A percentile compares a stretch with the other conserved stretches of the same genome.
phyloP scores from a whole-genome alignment of 2,797 vertebrate genomes.

The Artibeus jamaicensis region DNA sequence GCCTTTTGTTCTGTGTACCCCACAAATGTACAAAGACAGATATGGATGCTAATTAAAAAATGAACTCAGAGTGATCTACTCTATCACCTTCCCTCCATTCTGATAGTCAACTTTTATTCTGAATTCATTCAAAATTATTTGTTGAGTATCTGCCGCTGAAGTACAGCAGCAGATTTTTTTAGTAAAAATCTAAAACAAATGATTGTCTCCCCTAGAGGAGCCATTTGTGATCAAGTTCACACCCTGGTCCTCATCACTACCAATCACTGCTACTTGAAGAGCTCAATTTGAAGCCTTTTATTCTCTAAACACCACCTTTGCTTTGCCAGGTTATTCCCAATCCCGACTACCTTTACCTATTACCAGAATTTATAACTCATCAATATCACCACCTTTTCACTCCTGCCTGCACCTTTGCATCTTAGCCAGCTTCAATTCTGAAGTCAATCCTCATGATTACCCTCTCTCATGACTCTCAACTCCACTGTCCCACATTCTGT shows the following conservation, averaged over 20 bases:
- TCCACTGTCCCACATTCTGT: not conserved
- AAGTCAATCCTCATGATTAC: not conserved
- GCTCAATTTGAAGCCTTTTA: not conserved
- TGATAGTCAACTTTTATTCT: not conserved
- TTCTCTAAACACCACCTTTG: not conserved
- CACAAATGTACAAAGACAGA: not conserved
- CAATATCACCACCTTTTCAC: not conserved
- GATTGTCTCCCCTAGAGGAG: not conserved
- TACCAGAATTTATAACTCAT: not conserved
- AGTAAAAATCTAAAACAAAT: not conserved
- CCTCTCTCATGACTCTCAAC: not conserved
- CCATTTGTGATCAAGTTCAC: not conserved
- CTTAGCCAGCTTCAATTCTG: not conserved
- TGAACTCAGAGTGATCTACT: not conserved
- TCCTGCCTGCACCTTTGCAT: not conserved
- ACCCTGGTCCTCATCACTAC: not conserved
- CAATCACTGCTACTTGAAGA: not conserved
- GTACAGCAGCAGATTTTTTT: no score
- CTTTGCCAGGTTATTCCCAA: not conserved
- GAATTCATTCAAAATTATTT: not conserved
- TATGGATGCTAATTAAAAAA: not conserved
- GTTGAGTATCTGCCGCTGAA: not conserved
- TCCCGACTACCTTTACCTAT: not conserved
- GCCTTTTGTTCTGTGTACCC: not conserved
- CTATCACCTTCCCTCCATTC: not conserved